Conservation (phyloP, 2,797 vertebrate genomes). For the Crypturellus tataupa region DNA sequence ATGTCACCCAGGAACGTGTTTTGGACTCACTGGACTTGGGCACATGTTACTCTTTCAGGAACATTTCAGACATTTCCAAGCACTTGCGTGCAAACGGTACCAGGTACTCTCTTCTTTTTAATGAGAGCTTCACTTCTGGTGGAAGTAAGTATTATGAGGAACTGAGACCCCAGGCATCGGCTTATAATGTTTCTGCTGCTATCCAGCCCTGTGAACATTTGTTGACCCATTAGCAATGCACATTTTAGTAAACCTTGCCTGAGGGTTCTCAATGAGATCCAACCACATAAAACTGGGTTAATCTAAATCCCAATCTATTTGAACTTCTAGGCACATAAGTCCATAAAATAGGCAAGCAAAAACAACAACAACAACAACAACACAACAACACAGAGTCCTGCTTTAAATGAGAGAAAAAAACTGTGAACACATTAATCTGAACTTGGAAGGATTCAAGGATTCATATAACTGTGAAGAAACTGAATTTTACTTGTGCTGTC, state of each 20-base stretch:
- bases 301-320: background rate
- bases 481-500: slow-evolving; percentile 5
- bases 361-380: background rate
- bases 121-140: background rate
- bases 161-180: background rate
- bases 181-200: background rate
- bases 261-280: background rate
- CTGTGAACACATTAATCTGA: background rate
- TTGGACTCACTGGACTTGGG: background rate
- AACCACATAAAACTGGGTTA: background rate
- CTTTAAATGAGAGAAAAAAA: background rate
- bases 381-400: rapidly evolving
- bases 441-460: slow-evolving; percentile 27
- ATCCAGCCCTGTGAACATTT: background rate
- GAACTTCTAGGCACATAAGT: background rate
- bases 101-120: background rate
- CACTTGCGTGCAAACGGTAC: background rate
- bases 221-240: background rate
- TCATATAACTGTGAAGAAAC: background rate
- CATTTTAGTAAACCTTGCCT: background rate
- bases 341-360: background rate
- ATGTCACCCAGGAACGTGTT: background rate
- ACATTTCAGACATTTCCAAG: background rate
- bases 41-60: background rate
- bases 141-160: background rate